These are phyloP conservation scores for Anabas testudineus DNA, from an alignment of 2,797 vertebrate species.

Conservation along the genomic window DNA sequence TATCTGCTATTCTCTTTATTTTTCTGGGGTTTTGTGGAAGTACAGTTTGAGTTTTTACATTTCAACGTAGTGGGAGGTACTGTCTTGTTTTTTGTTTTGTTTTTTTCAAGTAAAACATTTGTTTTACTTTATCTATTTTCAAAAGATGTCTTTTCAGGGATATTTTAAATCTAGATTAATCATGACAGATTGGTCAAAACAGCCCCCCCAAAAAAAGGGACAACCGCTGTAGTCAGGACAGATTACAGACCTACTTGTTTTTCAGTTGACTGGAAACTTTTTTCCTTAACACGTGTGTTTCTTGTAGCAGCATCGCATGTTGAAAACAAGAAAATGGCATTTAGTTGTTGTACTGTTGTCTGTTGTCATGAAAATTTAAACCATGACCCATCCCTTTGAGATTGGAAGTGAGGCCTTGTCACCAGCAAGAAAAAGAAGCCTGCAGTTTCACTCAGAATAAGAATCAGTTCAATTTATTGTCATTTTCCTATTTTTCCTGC, in stretches of 20 bases:
- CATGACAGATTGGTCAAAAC: too few species aligned
- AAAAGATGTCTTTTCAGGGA: too few species aligned
- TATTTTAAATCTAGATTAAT: too few species aligned
- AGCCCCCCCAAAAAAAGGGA: background rate
- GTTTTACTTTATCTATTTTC: too few species aligned
- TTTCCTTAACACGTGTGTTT: background rate
- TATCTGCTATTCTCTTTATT: slow-evolving; percentile 32
- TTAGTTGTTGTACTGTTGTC: background rate
- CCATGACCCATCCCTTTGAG: background rate
- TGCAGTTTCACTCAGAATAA: background rate
- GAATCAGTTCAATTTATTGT: too few species aligned
- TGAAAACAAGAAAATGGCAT: slow-evolving; percentile 20
- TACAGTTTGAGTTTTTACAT: slow-evolving; percentile 14
- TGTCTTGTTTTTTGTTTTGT: too few species aligned
- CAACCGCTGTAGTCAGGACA: background rate
- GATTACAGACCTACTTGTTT: background rate
- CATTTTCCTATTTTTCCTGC: too few species aligned
- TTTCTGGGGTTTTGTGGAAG: slow-evolving; percentile 30
- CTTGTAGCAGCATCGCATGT: background rate
- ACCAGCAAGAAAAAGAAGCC: background rate
- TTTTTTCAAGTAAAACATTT: too few species aligned
- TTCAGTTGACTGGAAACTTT: background rate
- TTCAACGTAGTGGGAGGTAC: background rate
- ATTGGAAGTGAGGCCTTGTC: background rate
- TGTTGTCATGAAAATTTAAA: slow-evolving; percentile 15